Conservation (phyloP, 2,113 vertebrate genomes). For the Scartelaos histophorus region DNA sequence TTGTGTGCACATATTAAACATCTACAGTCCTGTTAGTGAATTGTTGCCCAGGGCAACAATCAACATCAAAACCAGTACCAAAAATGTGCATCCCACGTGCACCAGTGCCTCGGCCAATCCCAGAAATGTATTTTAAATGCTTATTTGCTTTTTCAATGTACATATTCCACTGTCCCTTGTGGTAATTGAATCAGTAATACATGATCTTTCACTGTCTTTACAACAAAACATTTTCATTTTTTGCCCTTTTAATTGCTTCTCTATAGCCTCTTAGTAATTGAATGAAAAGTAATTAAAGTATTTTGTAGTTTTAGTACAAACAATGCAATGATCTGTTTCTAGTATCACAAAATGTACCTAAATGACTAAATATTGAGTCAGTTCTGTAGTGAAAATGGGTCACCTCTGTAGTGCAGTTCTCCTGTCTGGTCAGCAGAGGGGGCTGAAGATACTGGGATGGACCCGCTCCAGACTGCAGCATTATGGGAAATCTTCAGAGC, state of each 20-base stretch:
- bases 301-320: not conserved
- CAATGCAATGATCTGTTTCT: not conserved
- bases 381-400: not conserved
- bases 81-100: too few relatives aligned
- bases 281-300: not conserved
- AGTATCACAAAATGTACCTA: not conserved
- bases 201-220: too few relatives aligned
- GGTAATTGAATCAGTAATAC: too few relatives aligned
- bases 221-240: not conserved
- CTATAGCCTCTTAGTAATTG: too few relatives aligned
- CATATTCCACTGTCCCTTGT: too few relatives aligned
- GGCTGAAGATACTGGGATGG: conserved; percentile 48
- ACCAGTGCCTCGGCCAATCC: too few relatives aligned
- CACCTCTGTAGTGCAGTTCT: conserved; percentile 30
- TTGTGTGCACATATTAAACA: too few relatives aligned
- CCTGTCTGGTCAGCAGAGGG: conserved; percentile 51
- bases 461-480: conserved; percentile 38
- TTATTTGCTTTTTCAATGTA: too few relatives aligned
- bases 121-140: too few relatives aligned
- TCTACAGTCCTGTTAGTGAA: too few relatives aligned
- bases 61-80: too few relatives aligned
- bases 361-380: not conserved
- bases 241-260: not conserved
- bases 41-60: too few relatives aligned
- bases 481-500: conserved; percentile 35